Evolutionary conservation across 2,797 vertebrate species (phyloP).

Genomic region (Spheniscus humboldti): DNA sequence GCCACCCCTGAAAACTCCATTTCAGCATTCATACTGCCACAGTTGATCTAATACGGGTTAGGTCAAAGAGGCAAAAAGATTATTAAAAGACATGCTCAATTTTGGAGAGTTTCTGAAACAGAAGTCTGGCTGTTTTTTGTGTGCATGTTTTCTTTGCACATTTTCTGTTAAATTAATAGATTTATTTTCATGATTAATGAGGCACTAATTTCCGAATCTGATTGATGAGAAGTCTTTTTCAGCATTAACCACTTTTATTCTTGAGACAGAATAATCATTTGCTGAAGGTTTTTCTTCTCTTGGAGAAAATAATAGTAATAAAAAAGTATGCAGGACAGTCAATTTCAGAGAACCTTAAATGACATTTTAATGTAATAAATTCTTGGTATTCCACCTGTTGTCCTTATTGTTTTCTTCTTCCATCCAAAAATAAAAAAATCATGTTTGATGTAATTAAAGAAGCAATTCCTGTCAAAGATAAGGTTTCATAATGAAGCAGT

Average conservation of each 20-base stretch:
- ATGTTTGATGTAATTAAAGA: background rate
- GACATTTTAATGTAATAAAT: background rate
- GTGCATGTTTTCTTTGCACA: background rate
- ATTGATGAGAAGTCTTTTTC: background rate
- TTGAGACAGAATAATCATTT: background rate
- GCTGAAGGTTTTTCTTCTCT: background rate
- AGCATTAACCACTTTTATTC: background rate
- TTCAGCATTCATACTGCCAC: background rate
- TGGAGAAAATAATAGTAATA: background rate
- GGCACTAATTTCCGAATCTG: background rate
- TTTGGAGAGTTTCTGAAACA: background rate
- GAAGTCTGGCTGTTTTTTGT: background rate
- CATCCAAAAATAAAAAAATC: background rate
- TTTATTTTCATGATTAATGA: background rate
- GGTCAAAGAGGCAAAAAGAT: background rate
- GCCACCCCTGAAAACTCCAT: background rate
- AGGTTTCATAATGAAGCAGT: background rate
- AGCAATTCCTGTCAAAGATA: background rate
- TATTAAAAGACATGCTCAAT: background rate
- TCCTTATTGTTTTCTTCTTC: background rate
- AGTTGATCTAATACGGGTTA: background rate
- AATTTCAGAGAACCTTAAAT: background rate
- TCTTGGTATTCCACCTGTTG: background rate
- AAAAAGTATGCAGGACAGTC: background rate
- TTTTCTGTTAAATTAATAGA: background rate